Conservation (phyloP, 2,888 invertebrate species). For the Sphaerophoria rueppellii region DNA sequence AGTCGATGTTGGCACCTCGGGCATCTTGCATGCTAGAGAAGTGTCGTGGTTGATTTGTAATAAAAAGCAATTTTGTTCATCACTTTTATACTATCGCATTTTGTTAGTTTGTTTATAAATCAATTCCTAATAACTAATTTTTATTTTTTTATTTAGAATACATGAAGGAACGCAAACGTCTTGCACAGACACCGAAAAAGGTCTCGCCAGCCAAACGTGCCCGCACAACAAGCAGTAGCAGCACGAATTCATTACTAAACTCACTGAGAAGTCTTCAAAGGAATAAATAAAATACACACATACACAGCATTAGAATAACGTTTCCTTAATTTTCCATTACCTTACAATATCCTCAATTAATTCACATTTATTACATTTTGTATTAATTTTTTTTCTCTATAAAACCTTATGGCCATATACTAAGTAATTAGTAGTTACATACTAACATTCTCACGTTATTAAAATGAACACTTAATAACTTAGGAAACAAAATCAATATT, state of each 20-base stretch:
- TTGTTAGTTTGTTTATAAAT: neutral
- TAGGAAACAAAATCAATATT: neutral
- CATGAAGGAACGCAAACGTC: constrained; percentile 82
- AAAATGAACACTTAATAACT: constrained; percentile 39
- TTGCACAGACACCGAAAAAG: constrained; percentile 81
- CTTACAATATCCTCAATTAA: neutral
- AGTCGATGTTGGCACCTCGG: too few species aligned
- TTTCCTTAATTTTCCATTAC: constrained; percentile 52
- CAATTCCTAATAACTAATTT: constrained; percentile 41
- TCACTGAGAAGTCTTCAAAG: constrained; percentile 75
- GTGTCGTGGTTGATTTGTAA: too few species aligned
- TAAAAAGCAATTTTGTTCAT: constrained; percentile 8
- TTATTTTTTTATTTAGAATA: constrained; percentile 79
- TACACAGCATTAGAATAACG: constrained; percentile 1
- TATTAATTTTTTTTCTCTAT: constrained; percentile 7
- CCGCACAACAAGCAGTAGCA: constrained; percentile 77
- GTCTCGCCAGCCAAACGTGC: constrained; percentile 80
- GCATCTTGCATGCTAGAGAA: too few species aligned
- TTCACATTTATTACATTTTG: constrained; percentile 23
- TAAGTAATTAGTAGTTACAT: constrained; percentile 59
- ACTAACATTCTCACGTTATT: constrained; percentile 47
- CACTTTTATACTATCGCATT: neutral
- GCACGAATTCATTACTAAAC: constrained; percentile 73
- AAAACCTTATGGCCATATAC: constrained; percentile 65
- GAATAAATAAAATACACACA: constrained; percentile 49